Evolutionary conservation across 2,797 vertebrate species (phyloP).

Genomic region (Pseudochirops cupreus): DNA sequence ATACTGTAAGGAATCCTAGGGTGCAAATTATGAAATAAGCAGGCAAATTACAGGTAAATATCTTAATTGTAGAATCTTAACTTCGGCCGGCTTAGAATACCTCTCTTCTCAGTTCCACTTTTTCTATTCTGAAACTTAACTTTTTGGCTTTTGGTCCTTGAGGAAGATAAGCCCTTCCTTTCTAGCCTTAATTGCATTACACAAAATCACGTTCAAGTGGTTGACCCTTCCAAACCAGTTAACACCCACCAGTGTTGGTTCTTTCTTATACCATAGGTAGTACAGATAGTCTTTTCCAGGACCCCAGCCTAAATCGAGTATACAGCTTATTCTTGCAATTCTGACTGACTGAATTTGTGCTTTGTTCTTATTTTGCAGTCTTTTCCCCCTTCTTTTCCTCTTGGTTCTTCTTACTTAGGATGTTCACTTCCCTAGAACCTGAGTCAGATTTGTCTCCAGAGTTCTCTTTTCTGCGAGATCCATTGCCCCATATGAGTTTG

Average conservation of each 20-base stretch:
- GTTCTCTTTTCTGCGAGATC: background rate
- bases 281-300: background rate
- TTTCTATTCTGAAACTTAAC: background rate
- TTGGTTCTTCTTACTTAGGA: background rate
- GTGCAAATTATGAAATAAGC: background rate
- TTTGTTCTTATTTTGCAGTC: background rate
- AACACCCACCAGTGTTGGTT: background rate
- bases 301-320: background rate
- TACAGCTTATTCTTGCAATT: slow-evolving; percentile 30
- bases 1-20: background rate
- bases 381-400: background rate
- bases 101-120: background rate
- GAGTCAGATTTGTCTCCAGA: background rate
- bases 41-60: background rate
- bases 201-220: background rate
- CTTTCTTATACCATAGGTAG: background rate
- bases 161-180: background rate
- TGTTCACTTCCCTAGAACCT: slow-evolving; percentile 7
- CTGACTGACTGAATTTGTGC: background rate
- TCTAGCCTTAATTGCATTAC: background rate
- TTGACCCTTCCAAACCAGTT: background rate
- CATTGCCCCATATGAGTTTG: background rate
- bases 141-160: background rate
- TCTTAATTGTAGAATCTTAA: background rate
- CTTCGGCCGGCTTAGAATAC: background rate